These are phyloP conservation scores for Sakesphorus luctuosus DNA, from an alignment of 2,113 vertebrate genomes.

Conservation along the genomic window DNA sequence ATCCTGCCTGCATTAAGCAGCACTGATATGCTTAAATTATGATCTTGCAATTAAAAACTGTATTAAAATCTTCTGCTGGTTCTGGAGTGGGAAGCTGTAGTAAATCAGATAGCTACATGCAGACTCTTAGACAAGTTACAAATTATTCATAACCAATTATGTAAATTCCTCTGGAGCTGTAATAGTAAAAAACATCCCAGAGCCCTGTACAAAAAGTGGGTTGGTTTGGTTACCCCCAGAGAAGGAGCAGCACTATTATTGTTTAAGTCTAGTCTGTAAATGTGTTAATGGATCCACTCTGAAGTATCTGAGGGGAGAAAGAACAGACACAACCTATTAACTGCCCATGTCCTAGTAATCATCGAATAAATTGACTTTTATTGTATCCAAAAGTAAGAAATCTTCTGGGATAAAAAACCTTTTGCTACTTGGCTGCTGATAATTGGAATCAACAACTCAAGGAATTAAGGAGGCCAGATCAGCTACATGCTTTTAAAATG, in stretches of 20 bases:
- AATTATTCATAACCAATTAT: conserved; percentile 76
- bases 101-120: conserved; percentile 67
- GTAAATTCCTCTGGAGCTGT: conserved; percentile 63
- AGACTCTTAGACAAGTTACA: conserved; percentile 59
- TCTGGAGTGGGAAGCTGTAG: conserved; percentile 41
- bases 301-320: conserved; percentile 55
- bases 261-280: conserved; percentile 70
- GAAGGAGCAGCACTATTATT: conserved; percentile 59
- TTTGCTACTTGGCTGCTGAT: conserved; percentile 64
- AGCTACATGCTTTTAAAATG: conserved; percentile 63
- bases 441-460: conserved; percentile 67
- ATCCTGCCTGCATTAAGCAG: neutral
- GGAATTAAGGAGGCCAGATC: conserved; percentile 57
- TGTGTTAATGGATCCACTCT: conserved; percentile 69
- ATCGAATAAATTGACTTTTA: conserved; percentile 71
- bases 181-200: conserved; percentile 55
- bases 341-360: conserved; percentile 63
- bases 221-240: conserved; percentile 65
- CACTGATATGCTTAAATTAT: conserved; percentile 54
- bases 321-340: conserved; percentile 62
- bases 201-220: conserved; percentile 53
- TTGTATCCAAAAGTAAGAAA: conserved; percentile 66
- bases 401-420: conserved; percentile 62
- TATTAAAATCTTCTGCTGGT: conserved; percentile 56
- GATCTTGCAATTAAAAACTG: conserved; percentile 64